Percentiles rank a stretch among this genome's conserved stretches.
phyloP scores from a whole-genome alignment of 2,888 invertebrate species.

The Chrysodeixis includens region DNA sequence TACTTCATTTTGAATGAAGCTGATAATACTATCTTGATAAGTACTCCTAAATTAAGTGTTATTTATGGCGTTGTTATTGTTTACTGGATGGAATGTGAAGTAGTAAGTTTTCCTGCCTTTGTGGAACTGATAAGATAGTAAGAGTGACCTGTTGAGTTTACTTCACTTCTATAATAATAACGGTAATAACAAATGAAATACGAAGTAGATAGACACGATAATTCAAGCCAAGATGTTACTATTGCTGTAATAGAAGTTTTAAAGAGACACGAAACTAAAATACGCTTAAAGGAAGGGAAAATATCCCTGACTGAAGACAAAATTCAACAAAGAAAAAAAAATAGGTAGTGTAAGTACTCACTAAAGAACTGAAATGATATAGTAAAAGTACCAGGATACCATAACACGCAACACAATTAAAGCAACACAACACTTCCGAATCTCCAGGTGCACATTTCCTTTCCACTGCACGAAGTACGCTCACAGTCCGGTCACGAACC shows the following conservation, averaged over 20 bases:
- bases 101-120: background rate
- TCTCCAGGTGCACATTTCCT: slow-evolving; percentile 25
- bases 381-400: background rate
- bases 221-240: too few species aligned
- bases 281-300: too few species aligned
- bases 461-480: slow-evolving; percentile 16
- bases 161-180: too few species aligned
- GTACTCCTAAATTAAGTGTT: background rate
- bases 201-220: too few species aligned
- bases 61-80: background rate
- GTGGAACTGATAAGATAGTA: background rate
- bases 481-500: slow-evolving; percentile 37
- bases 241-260: too few species aligned
- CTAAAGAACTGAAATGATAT: background rate
- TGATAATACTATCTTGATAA: background rate
- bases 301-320: too few species aligned
- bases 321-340: too few species aligned
- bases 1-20: background rate
- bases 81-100: too few species aligned
- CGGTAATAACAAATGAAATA: too few species aligned
- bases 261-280: too few species aligned
- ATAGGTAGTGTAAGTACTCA: too few species aligned
- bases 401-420: background rate
- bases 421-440: slow-evolving; percentile 35
- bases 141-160: too few species aligned